These are phyloP conservation scores for Oreocharis arfaki DNA, from an alignment of 2,113 vertebrate species.

Conservation along the genomic window DNA sequence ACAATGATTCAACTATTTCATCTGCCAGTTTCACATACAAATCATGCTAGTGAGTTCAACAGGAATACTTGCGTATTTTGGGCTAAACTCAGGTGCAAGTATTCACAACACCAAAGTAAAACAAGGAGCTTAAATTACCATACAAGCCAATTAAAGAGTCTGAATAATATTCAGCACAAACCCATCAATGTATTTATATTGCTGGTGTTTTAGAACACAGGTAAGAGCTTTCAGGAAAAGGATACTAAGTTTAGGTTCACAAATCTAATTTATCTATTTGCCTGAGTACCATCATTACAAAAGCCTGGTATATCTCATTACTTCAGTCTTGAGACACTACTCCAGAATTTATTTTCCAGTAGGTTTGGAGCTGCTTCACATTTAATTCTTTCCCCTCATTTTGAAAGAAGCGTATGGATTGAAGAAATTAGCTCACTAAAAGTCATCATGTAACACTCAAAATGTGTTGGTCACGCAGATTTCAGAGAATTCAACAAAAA, in stretches of 20 bases:
- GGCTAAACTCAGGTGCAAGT: neutral
- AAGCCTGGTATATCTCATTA: neutral
- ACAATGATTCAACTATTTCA: neutral
- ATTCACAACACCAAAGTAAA: neutral
- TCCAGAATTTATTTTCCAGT: neutral
- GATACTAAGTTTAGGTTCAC: neutral
- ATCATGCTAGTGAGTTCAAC: neutral
- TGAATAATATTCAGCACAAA: neutral
- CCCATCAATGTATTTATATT: neutral
- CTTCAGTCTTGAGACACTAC: neutral
- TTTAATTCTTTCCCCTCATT: neutral
- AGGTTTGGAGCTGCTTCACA: neutral
- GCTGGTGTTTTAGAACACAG: neutral
- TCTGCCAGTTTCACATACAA: neutral
- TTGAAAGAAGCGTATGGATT: neutral
- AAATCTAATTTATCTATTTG: neutral
- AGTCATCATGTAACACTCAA: neutral
- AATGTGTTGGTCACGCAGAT: neutral
- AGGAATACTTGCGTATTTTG: neutral
- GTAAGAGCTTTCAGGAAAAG: neutral
- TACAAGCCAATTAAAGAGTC: neutral
- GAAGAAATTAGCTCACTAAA: neutral
- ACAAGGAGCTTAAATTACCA: neutral
- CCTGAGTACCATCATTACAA: neutral
- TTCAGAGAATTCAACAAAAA: neutral